Percentiles rank a stretch among this genome's conserved stretches.
Evolutionary conservation across 1,140 invertebrate genomes (phyloP).

Genomic region (Prorops nasuta): DNA sequence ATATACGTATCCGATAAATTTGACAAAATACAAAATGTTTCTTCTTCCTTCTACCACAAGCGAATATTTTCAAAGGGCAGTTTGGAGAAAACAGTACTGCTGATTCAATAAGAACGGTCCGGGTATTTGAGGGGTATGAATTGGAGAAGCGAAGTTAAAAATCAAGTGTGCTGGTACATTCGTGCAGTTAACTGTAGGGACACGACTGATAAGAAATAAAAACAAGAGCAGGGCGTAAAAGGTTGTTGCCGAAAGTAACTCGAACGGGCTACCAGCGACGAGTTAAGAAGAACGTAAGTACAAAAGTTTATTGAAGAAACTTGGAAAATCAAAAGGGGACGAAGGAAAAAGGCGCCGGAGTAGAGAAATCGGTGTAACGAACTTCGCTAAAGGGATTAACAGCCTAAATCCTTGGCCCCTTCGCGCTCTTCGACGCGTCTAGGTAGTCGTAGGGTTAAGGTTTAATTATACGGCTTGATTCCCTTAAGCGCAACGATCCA

Average conservation of each 20-base stretch:
- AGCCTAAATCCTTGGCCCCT: conserved; percentile 18
- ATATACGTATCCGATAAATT: too few species aligned
- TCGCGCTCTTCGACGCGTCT: conserved; percentile 8
- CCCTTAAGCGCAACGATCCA: conserved; percentile 21
- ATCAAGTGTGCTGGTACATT: too few species aligned
- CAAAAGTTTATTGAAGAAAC: conserved; percentile 18
- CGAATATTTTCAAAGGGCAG: too few species aligned
- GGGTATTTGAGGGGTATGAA: too few species aligned
- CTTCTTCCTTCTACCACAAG: too few species aligned
- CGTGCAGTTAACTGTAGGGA: too few species aligned
- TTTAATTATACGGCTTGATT: conserved; percentile 33
- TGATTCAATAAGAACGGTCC: too few species aligned
- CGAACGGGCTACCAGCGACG: background rate
- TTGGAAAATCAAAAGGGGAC: conserved; percentile 20
- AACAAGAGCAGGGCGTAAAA: too few species aligned
- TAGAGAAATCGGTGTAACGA: conserved; percentile 29
- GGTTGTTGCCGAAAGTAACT: background rate
- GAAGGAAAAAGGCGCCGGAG: conserved; percentile 17
- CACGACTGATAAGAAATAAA: too few species aligned
- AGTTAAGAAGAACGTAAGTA: conserved; percentile 14
- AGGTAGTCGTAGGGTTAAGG: conserved; percentile 23
- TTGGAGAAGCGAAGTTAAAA: too few species aligned
- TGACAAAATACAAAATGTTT: too few species aligned
- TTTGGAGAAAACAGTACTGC: too few species aligned
- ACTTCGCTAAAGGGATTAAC: conserved; percentile 31